Base-by-base conservation (phyloP, 2,113 vertebrate genomes). In the Felis chaus region DNA sequence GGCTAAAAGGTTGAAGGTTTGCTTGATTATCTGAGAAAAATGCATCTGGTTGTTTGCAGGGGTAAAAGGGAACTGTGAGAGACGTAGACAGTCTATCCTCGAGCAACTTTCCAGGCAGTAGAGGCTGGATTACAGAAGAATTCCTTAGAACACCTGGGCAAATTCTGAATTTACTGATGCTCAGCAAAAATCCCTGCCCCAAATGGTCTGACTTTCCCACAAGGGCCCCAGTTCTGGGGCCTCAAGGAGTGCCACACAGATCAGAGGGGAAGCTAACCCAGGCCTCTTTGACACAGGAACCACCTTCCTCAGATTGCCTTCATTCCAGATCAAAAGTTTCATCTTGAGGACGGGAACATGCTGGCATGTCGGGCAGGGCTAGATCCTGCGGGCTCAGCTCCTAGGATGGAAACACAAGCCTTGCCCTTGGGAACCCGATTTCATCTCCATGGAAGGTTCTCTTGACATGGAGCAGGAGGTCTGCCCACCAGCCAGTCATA, bases 21-120 rank as follows among this genome's bases (percentile, higher is more conserved):
- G 87, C 65, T 98, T 97, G 83, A 97, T 98, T 98, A n/a, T 39
- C 96, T 96, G 65, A 79, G 36, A 83, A 86, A 95, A 92, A 78
- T 23, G 3, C 5, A 50, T 31, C 39, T 2, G 5, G 1, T 74
- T 7, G 31, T 89, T 55, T 50, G n/a, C 78, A 12, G 1, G n/a
- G 25, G 15, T 74, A 53, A n/a, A 90, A 80, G 41, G 7, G 9
- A 88, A 73, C 11, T 25, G 23, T 3, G 18, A 29, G 16, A 89
- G 3, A 81, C 4, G 41, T n/a, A 7, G 29, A 39, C 18, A 87
- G 78, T 11, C 31, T 85, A 29, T n/a, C 39, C 7, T 3, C 31
- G n/a, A 50, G 36, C n/a, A 88, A 71, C 31, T 93, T 48, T 36
- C 19, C 55, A 84, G 65, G 57, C 14, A 86, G 4, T 33, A 78